A percentile compares a stretch with the other conserved stretches of the same genome.
These are phyloP conservation scores for Podarcis raffonei DNA, from an alignment of 2,113 vertebrate genomes.

Conservation along the genomic window DNA sequence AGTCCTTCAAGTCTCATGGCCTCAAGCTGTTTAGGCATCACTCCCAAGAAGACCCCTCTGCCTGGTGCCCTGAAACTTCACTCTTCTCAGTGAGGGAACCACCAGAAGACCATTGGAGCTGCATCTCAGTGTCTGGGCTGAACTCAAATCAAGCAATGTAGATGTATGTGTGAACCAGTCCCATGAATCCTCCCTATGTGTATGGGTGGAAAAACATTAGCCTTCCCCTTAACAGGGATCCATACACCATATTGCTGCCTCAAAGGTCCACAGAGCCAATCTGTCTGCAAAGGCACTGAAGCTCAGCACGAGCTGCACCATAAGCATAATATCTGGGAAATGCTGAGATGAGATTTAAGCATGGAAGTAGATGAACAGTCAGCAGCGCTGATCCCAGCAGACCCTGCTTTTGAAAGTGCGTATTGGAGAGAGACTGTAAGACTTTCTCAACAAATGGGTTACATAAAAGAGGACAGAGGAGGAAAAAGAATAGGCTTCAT, in stretches of 20 bases:
- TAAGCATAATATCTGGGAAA: background rate
- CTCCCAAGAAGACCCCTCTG: no score
- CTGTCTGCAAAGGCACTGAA: background rate
- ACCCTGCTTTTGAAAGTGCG: background rate
- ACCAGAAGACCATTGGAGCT: no score
- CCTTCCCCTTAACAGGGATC: background rate
- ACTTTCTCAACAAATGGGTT: conserved; percentile 30
- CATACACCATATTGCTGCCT: background rate
- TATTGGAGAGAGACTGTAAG: background rate
- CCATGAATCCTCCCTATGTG: background rate
- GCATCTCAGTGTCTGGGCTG: no score
- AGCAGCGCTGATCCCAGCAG: background rate
- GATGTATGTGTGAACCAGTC: background rate
- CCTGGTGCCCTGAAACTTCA: no score
- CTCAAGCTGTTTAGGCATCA: no score
- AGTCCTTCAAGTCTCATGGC: no score
- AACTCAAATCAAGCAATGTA: background rate
- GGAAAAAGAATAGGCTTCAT: conserved; percentile 48
- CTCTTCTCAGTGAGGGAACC: no score
- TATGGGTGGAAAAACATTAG: background rate
- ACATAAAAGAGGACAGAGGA: conserved; percentile 5
- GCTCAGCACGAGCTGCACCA: background rate
- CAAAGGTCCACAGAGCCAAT: background rate
- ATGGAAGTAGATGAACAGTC: conserved; percentile 7
- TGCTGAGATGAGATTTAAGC: conserved; percentile 28